Percentiles rank a stretch among this genome's conserved stretches.
Conservation (phyloP, 2,113 vertebrate species). For the Mus pahari region DNA sequence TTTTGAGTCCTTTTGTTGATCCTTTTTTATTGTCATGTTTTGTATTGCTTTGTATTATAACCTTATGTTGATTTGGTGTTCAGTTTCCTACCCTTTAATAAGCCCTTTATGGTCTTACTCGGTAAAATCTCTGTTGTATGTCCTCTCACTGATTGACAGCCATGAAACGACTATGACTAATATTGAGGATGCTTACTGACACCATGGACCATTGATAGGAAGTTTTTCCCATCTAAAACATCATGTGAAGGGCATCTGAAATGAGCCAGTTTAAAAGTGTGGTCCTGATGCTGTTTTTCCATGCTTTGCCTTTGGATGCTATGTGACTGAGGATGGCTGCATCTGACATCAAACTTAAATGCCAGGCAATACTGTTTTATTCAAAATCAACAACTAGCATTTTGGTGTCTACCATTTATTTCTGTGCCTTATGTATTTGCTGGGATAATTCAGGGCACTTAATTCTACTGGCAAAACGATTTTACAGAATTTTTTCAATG, state of each 20-base stretch:
- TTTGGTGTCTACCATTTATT: neutral
- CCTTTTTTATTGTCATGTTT: neutral
- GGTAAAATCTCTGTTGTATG: neutral
- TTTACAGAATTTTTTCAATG: neutral
- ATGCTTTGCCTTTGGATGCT: neutral
- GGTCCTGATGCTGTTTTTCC: neutral
- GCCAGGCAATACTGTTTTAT: neutral
- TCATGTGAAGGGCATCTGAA: neutral
- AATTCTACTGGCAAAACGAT: neutral
- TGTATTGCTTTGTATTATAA: neutral
- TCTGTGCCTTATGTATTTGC: neutral
- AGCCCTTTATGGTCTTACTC: neutral
- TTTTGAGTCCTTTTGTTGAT: neutral
- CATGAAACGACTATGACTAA: neutral
- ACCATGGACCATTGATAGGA: neutral
- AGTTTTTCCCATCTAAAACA: neutral
- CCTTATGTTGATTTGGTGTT: neutral
- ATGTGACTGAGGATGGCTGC: neutral
- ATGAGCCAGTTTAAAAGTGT: neutral
- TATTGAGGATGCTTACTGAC: neutral
- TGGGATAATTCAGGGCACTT: neutral
- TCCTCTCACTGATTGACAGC: conserved; percentile 12
- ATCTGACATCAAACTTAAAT: conserved; percentile 1
- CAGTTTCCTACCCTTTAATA: neutral
- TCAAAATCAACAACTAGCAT: neutral